Conservation (phyloP, 2,113 vertebrate species). For the Nansenia antarctica region DNA sequence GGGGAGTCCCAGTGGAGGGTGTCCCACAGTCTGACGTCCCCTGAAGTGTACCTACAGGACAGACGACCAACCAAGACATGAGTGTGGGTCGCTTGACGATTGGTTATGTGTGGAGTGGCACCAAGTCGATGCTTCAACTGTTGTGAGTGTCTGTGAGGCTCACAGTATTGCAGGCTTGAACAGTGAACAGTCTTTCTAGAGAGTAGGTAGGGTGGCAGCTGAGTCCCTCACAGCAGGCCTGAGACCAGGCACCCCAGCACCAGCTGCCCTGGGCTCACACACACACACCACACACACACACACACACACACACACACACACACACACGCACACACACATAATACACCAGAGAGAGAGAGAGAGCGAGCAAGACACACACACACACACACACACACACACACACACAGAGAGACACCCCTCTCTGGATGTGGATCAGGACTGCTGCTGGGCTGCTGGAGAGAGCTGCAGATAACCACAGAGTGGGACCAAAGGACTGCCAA, state of each 20-base stretch:
- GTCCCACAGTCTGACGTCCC: constrained; percentile 93
- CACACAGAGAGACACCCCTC: constrained; percentile 17
- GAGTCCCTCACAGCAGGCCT: constrained; percentile 22
- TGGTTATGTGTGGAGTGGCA: background rate
- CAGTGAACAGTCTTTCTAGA: constrained; percentile 9
- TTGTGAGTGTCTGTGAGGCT: background rate
- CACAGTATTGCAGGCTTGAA: background rate
- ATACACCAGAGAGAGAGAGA: too few species aligned
- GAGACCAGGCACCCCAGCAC: background rate
- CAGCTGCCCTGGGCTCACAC: constrained; percentile 19
- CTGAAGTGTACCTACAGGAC: constrained; percentile 87
- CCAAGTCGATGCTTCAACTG: background rate
- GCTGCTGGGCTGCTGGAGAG: constrained; percentile 14
- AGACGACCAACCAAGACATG: background rate
- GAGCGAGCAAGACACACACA: too few species aligned
- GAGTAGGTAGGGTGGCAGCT: constrained; percentile 16
- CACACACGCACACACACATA: constrained; percentile 18
- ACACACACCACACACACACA: constrained; percentile 16
- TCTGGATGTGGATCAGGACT: constrained; percentile 26
- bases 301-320: constrained; percentile 18
- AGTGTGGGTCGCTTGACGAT: background rate
- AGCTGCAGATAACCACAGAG: constrained; percentile 1
- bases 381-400: too few species aligned
- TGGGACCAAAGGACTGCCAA: constrained; percentile 17
- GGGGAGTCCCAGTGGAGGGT: constrained; percentile 88